Conservation (phyloP, 2,888 invertebrate genomes). For the Microctonus aethiopoides region DNA sequence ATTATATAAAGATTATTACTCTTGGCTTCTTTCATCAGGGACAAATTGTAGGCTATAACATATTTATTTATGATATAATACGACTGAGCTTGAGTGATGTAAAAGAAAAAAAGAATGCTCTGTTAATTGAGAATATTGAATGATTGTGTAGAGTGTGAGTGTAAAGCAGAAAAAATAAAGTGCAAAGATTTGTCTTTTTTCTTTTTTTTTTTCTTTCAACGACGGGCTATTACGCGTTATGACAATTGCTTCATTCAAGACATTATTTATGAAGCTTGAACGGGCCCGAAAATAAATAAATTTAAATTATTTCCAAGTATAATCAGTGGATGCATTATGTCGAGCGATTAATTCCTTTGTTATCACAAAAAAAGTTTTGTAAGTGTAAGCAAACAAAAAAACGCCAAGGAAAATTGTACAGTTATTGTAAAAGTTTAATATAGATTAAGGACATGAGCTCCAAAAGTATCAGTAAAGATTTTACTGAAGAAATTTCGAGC, state of each 20-base stretch:
- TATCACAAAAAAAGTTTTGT: not conserved
- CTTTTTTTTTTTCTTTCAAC: not conserved
- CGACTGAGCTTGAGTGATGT: not conserved
- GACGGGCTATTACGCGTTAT: not conserved
- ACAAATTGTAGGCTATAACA: not conserved
- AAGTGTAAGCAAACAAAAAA: not conserved
- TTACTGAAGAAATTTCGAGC: not conserved
- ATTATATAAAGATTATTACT: not conserved
- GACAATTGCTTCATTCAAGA: not conserved
- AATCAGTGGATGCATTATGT: conserved; percentile 1
- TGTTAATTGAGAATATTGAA: not conserved
- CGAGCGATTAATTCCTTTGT: not conserved
- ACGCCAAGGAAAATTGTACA: conserved; percentile 20
- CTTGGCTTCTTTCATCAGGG: not conserved
- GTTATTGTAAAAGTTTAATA: conserved; percentile 20
- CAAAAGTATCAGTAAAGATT: not conserved
- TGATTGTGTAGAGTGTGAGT: not conserved
- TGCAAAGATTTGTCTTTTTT: too few species aligned
- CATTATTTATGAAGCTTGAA: not conserved
- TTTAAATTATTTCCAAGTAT: not conserved
- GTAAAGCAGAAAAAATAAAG: not conserved
- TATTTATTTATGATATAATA: not conserved
- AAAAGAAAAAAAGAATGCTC: not conserved
- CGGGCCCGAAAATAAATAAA: not conserved
- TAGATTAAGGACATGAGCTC: not conserved